These are phyloP conservation scores for Haemorhous mexicanus DNA, from an alignment of 2,113 vertebrate genomes.

Conservation along the genomic window DNA sequence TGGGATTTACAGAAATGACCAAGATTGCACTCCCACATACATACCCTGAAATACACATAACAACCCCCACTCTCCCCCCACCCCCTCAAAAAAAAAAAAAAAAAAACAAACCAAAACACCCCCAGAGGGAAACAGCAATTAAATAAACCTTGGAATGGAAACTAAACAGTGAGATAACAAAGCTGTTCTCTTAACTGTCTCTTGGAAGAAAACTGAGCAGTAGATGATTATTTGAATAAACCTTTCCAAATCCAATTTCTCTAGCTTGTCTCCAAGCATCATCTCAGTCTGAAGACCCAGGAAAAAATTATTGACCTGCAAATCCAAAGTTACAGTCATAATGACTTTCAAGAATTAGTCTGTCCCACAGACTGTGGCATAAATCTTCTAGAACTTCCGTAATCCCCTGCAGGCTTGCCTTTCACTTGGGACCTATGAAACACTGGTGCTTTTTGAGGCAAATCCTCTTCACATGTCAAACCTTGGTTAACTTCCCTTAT, in stretches of 20 bases:
- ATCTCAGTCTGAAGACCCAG: neutral
- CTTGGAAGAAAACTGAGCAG: neutral
- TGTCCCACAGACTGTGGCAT: neutral
- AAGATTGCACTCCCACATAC: neutral
- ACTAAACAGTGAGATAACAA: neutral
- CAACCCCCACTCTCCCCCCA: fast-evolving
- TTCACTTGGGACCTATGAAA: neutral
- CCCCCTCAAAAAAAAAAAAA: too few species aligned
- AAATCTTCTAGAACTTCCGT: neutral
- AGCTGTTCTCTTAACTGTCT: neutral
- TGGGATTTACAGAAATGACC: neutral
- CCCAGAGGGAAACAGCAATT: neutral
- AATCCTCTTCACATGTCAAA: neutral
- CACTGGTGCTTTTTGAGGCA: neutral
- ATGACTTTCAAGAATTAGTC: neutral
- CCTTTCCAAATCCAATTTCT: neutral
- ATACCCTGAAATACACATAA: neutral
- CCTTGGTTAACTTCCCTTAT: neutral
- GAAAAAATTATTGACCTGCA: neutral
- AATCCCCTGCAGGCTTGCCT: neutral
- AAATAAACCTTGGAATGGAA: neutral
- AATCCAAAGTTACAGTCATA: neutral
- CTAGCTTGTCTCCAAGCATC: neutral
- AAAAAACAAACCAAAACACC: neutral
- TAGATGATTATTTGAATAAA: neutral